phyloP scores from a whole-genome alignment of 92 coral and sea anemone species.

The Parazoanthus darwini region DNA sequence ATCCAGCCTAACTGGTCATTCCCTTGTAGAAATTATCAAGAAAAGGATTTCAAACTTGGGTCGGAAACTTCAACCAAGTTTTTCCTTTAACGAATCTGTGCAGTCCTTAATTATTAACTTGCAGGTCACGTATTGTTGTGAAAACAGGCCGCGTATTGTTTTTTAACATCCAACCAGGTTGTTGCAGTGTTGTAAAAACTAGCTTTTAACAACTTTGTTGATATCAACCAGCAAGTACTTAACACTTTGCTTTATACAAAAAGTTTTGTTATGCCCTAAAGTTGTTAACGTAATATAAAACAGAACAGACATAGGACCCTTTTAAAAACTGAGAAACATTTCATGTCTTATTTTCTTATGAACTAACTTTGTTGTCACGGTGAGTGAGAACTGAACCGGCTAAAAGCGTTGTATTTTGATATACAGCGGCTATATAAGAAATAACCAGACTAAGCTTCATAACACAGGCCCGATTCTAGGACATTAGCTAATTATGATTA shows the following conservation, averaged over 20 bases:
- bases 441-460: background rate
- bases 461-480: background rate
- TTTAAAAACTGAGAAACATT: background rate
- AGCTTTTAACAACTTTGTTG: background rate
- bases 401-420: too few species aligned
- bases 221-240: background rate
- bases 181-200: background rate
- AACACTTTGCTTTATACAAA: background rate
- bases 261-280: background rate
- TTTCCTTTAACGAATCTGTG: background rate
- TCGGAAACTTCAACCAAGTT: background rate
- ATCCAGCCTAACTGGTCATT: constrained; percentile 1
- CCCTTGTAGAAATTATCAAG: background rate
- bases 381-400: too few species aligned
- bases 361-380: background rate
- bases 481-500: background rate
- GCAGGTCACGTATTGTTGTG: constrained; percentile 40
- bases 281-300: constrained; percentile 10
- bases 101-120: constrained; percentile 22
- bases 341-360: background rate
- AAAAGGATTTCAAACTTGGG: constrained; percentile 16
- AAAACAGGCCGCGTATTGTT: constrained; percentile 22
- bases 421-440: too few species aligned
- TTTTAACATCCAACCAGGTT: constrained; percentile 17
- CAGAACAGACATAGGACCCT: background rate